Percentiles rank a stretch among this genome's conserved stretches.
Conservation (phyloP, 2,888 invertebrate species). For the Cybosia mesomella region DNA sequence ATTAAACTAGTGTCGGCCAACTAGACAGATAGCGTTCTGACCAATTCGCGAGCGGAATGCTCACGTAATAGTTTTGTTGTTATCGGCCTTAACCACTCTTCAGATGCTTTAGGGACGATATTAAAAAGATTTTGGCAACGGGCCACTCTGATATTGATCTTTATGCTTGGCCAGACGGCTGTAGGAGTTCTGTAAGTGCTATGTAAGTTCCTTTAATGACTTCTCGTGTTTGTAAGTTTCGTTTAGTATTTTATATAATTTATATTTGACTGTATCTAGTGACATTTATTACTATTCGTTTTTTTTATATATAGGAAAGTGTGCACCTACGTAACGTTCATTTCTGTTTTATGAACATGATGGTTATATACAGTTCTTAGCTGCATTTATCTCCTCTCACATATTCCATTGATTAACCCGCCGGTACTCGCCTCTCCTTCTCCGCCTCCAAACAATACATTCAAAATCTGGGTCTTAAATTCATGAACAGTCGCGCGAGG, state of each 20-base stretch:
- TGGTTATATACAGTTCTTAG: neutral
- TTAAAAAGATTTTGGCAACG: conserved; percentile 86
- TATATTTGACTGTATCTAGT: conserved; percentile 65
- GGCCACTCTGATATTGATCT: conserved; percentile 85
- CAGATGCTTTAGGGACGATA: conserved; percentile 81
- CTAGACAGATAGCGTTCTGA: conserved; percentile 70
- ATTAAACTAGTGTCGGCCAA: conserved; percentile 74
- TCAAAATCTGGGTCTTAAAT: too few relatives aligned
- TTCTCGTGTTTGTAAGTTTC: conserved; percentile 83
- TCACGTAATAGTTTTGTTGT: conserved; percentile 85
- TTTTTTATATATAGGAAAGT: conserved; percentile 38
- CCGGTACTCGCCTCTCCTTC: too few relatives aligned
- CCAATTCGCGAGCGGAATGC: conserved; percentile 76
- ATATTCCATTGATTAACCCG: neutral
- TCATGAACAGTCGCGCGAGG: too few relatives aligned
- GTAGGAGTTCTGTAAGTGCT: conserved; percentile 81
- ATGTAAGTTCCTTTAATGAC: conserved; percentile 83
- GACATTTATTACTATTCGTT: conserved; percentile 71
- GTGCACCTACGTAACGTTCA: conserved; percentile 27
- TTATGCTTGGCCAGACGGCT: conserved; percentile 84
- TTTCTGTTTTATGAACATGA: conserved; percentile 29
- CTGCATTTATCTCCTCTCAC: neutral
- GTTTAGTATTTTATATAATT: conserved; percentile 76
- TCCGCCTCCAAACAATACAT: too few relatives aligned
- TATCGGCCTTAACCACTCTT: conserved; percentile 82